Evolutionary conservation across 2,888 invertebrate species (phyloP).

Genomic region (Selenia dentaria): DNA sequence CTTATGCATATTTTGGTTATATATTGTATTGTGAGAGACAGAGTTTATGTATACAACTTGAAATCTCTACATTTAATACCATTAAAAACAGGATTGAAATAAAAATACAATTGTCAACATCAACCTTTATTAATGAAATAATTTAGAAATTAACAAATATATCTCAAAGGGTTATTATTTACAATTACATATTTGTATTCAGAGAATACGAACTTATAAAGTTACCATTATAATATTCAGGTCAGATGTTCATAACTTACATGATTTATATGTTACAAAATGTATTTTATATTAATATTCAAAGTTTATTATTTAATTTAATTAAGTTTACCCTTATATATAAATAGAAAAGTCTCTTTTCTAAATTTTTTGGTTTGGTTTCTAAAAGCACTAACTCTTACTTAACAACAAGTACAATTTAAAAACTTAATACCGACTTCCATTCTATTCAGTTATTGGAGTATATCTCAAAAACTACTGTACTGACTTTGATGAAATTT

Average conservation of each 20-base stretch:
- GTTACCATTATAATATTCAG: constrained; percentile 9
- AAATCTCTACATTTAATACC: too few species aligned
- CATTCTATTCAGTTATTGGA: too few species aligned
- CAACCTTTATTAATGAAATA: constrained; percentile 65
- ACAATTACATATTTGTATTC: constrained; percentile 26
- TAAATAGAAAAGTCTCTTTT: background rate
- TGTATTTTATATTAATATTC: constrained; percentile 6
- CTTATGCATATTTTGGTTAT: too few species aligned
- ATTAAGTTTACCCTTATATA: background rate
- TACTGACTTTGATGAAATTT: too few species aligned
- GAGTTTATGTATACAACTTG: too few species aligned
- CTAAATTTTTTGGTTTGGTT: too few species aligned
- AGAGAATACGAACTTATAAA: constrained; percentile 12
- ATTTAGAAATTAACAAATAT: constrained; percentile 51
- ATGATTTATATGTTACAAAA: constrained; percentile 19
- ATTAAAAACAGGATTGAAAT: constrained; percentile 9
- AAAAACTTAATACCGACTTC: too few species aligned
- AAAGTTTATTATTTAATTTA: constrained; percentile 10
- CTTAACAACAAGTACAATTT: too few species aligned
- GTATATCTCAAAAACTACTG: too few species aligned
- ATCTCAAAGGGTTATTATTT: constrained; percentile 52
- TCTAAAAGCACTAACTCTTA: too few species aligned
- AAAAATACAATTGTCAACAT: constrained; percentile 51
- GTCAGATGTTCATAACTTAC: constrained; percentile 6
- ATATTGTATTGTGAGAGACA: too few species aligned